Conservation (phyloP, 2,113 vertebrate genomes). For the Callipepla californica region DNA sequence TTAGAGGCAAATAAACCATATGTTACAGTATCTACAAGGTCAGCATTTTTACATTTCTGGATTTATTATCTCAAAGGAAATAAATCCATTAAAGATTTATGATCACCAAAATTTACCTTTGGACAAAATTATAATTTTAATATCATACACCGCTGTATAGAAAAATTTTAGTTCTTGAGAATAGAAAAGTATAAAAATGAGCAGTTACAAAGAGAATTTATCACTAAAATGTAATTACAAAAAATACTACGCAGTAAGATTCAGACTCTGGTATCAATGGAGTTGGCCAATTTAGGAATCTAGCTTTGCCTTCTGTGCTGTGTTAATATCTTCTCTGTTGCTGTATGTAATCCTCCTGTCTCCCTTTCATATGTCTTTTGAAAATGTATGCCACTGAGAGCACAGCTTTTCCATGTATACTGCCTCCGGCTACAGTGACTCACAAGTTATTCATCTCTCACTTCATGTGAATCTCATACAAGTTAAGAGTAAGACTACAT, state of each 20-base stretch:
- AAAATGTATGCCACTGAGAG: not conserved
- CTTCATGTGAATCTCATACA: not conserved
- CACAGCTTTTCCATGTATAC: not conserved
- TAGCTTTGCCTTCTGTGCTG: not conserved
- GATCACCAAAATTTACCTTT: not conserved
- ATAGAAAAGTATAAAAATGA: not conserved
- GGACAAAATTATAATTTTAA: not conserved
- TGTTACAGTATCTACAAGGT: not conserved
- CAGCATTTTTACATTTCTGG: not conserved
- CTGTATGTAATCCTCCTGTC: not conserved
- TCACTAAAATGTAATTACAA: not conserved
- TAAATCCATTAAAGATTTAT: not conserved
- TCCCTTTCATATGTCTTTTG: not conserved
- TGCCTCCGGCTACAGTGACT: not conserved
- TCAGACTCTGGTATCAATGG: not conserved
- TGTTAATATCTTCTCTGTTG: not conserved
- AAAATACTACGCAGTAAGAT: not conserved
- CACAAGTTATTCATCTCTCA: not conserved
- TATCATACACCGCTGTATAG: rapidly evolving
- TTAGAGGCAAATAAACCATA: not conserved
- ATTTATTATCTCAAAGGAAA: not conserved
- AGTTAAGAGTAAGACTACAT: not conserved
- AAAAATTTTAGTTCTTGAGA: not conserved
- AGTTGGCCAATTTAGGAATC: not conserved
- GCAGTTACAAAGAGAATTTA: not conserved